A percentile compares a stretch with the other conserved stretches of the same genome.
phyloP scores from a whole-genome alignment of 2,113 vertebrate genomes.

The Spheniscus mendiculus region DNA sequence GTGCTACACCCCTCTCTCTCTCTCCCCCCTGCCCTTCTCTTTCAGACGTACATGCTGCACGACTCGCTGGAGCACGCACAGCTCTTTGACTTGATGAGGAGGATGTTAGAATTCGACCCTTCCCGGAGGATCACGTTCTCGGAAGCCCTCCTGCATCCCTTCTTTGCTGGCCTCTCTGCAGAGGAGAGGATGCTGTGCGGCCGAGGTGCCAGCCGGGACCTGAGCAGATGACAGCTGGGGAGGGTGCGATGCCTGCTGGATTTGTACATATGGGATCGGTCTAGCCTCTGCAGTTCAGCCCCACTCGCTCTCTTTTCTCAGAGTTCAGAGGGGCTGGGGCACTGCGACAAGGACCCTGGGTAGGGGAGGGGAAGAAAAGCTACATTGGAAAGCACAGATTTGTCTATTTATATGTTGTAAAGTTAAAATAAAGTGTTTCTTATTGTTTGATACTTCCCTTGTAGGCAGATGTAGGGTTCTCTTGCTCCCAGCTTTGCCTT shows the following conservation, averaged over 20 bases:
- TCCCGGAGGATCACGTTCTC: constrained; percentile 86
- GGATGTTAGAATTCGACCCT: constrained; percentile 92
- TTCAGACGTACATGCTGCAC: constrained; percentile 88
- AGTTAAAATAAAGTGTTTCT: constrained; percentile 87
- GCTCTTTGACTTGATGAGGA: constrained; percentile 91
- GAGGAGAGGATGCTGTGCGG: constrained; percentile 73
- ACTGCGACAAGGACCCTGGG: constrained; percentile 7
- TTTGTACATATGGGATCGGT: not conserved
- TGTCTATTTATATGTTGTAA: constrained; percentile 86
- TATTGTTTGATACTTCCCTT: constrained; percentile 82
- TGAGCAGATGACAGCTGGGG: constrained; percentile 75
- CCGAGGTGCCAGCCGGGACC: constrained; percentile 70
- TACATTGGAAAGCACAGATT: constrained; percentile 78
- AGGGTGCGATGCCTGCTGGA: not conserved
- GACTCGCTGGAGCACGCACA: constrained; percentile 84
- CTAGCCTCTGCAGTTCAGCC: not conserved
- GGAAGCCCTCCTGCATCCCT: constrained; percentile 87
- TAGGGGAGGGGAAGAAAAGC: not conserved
- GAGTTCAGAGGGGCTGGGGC: not conserved
- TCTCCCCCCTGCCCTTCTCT: not conserved
- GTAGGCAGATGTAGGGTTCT: constrained; percentile 38
- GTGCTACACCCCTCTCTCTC: no score
- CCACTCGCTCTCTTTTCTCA: not conserved
- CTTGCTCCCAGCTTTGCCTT: not conserved
- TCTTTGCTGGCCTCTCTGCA: constrained; percentile 80